Evolutionary conservation across 2,888 invertebrate genomes (phyloP).

Genomic region (Axea sp.): DNA sequence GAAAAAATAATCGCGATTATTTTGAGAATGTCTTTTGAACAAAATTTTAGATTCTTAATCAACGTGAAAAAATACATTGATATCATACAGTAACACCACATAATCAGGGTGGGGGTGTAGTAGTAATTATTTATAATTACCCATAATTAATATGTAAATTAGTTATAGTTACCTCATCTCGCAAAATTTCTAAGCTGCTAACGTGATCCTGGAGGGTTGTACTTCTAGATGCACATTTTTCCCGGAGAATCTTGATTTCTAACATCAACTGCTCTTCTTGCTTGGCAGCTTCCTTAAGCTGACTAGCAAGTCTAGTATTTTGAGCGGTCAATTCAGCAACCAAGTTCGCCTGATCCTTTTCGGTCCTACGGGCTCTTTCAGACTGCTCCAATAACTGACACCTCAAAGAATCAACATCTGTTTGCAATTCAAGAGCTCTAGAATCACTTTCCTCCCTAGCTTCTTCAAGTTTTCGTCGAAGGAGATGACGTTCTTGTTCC

Average conservation of each 20-base stretch:
- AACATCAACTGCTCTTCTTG: conserved; percentile 89
- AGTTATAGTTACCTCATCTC: conserved; percentile 90
- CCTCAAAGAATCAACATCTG: conserved; percentile 90
- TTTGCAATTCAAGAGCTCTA: conserved; percentile 91
- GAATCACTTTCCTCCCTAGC: conserved; percentile 94
- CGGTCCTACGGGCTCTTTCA: conserved; percentile 81
- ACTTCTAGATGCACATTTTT: conserved; percentile 90
- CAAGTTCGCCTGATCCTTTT: conserved; percentile 89
- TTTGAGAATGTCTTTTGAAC: no score
- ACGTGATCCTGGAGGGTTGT: conserved; percentile 92
- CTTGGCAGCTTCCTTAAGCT: conserved; percentile 90
- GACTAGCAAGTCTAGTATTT: conserved; percentile 90
- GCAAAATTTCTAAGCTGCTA: conserved; percentile 91
- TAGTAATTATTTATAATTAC: no score
- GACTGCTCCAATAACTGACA: conserved; percentile 84
- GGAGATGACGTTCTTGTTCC: conserved; percentile 95
- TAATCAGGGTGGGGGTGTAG: no score
- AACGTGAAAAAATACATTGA: no score
- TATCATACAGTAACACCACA: no score
- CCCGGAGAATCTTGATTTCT: conserved; percentile 90
- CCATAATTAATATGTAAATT: no score
- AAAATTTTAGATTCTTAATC: no score
- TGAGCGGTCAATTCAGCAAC: conserved; percentile 93
- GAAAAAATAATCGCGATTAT: no score
- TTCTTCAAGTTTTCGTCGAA: conserved; percentile 91